Base-by-base conservation (phyloP, 2,113 vertebrate species). In the Leptosomus discolor region DNA sequence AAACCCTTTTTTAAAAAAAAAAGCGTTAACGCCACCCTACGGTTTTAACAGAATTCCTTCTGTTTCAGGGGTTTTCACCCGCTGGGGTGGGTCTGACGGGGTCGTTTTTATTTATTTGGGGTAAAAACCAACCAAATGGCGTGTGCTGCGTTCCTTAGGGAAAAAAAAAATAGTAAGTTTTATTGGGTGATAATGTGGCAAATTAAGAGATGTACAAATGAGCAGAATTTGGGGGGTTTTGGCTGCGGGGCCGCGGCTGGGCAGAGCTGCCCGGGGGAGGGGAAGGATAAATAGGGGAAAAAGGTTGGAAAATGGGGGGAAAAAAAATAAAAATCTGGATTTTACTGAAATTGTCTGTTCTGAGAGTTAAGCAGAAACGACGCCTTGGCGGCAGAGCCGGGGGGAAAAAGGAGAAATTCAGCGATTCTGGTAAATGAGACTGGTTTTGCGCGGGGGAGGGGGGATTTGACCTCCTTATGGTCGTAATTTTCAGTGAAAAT, bases 21-120 rank as follows among this genome's bases (percentile, higher is more conserved):
- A 1, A 36, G 11, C 4, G 2, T 26, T 60, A 17, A 11, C 2
- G 6, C 27, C 26, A 13, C 34, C 1, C 8, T 14, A 1, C 3
- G 1, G 2, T 54, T 88, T 63, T 39, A 39, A 46, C 0, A 1
- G 6, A 10, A 79, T 39, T 79, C 10, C 15, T 63, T 9, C 3
- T 1, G n/a, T 63, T 48, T 8, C 16, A 1, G 29, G 15, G 45
- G n/a, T 48, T 70, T 63, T 41, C n/a, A 39, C 34, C 12, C 7
- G 3, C 18, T 0, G 9, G 48, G 29, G 23, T 12, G 56, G 21
- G 11, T 4, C 17, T 7, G 24, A 15, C 4, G 3, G 13, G 11
- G 22, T 1, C 1, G 1, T n/a, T 8, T 46, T 43, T 12, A 20
- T 30, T 84, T 36, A 8, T 65, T 61, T 53, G 22, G 56, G 84